Evolutionary conservation across 2,888 invertebrate species (phyloP).

Genomic region (Carterocephalus palaemon): DNA sequence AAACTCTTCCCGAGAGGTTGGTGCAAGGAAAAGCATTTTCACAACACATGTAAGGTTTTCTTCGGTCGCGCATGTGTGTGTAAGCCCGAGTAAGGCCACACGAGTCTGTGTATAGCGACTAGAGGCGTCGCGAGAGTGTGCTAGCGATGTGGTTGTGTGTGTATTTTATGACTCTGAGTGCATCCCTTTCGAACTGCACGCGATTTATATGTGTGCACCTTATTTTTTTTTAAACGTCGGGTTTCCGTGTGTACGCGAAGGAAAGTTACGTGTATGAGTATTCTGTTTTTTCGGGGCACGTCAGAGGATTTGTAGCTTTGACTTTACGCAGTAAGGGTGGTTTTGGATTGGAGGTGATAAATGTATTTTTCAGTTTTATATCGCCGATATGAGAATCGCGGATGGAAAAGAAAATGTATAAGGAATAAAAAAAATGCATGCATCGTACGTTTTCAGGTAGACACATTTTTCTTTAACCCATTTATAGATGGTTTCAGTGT

Average conservation of each 20-base stretch:
- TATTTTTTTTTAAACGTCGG: conserved; percentile 74
- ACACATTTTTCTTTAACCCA: conserved; percentile 79
- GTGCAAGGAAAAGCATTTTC: conserved; percentile 79
- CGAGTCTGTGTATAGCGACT: conserved; percentile 55
- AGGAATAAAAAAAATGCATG: conserved; percentile 72
- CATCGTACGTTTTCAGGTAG: conserved; percentile 79
- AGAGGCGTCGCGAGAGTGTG: conserved; percentile 42
- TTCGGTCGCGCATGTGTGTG: conserved; percentile 58
- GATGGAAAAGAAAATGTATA: conserved; percentile 77
- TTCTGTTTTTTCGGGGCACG: conserved; percentile 54
- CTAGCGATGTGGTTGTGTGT: conserved; percentile 43
- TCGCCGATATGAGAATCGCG: conserved; percentile 79
- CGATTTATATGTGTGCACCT: conserved; percentile 76
- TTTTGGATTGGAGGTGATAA: conserved; percentile 45
- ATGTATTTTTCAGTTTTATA: conserved; percentile 80
- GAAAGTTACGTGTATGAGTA: conserved; percentile 61
- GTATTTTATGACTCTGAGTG: conserved; percentile 79
- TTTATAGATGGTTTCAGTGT: conserved; percentile 62
- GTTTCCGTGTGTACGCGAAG: conserved; percentile 55
- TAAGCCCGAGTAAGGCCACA: conserved; percentile 43
- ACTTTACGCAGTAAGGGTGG: conserved; percentile 28
- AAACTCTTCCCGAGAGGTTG: conserved; percentile 79
- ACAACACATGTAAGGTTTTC: conserved; percentile 75
- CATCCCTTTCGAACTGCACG: conserved; percentile 78
- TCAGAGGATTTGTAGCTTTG: conserved; percentile 41